Base-by-base conservation (phyloP, 2,888 invertebrate genomes). In the Agrotis segetum region DNA sequence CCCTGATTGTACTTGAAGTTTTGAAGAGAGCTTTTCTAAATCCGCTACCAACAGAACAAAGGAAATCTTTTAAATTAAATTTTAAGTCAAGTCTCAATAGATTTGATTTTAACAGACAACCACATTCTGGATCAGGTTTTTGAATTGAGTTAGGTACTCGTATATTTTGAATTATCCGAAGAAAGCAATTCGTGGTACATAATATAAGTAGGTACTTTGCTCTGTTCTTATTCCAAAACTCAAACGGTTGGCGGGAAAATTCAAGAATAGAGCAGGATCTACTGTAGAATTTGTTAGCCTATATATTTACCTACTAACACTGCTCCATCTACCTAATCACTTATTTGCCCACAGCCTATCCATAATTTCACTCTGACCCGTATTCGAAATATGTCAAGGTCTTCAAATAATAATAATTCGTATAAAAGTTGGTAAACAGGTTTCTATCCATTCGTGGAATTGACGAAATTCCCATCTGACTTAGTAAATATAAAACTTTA, bases 381-480 rank as follows among this genome's bases (percentile, higher is more conserved):
- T 70, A n/a, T 75, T 52, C n/a, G 2, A 77, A 71, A 58, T 61
- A 65, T 79, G 82, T 78, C 79, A 79, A 79, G 79, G 79, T 55
- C 64, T 47, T 21, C 19, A 56, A 56, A 16, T 77, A 73, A 50
- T 56, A 65, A 65, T 47, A 55, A 40, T 40, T 46, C 2, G 17
- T 56, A 29, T 52, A 55, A 0, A 14, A n/a, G 19, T 17, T 34
- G 58, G 40, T 81, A 69, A 77, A 66, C 62, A 81, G 0, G 75
- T 61, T 47, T 11, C 19, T 34, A 40, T n/a, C 44, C 40, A 74
- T 47, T 79, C 19, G 61, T 47, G 61, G 50, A 29, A 14, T 44
- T 66, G 19, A 52, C 34, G 9, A 55, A 66, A 77, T 70, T 78
- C 65, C 72, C 67, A 58, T 53, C 46, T 49, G 79, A 40, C 62